Evolutionary conservation across 2,888 invertebrate species (phyloP).

Genomic region (Gibbula magus): DNA sequence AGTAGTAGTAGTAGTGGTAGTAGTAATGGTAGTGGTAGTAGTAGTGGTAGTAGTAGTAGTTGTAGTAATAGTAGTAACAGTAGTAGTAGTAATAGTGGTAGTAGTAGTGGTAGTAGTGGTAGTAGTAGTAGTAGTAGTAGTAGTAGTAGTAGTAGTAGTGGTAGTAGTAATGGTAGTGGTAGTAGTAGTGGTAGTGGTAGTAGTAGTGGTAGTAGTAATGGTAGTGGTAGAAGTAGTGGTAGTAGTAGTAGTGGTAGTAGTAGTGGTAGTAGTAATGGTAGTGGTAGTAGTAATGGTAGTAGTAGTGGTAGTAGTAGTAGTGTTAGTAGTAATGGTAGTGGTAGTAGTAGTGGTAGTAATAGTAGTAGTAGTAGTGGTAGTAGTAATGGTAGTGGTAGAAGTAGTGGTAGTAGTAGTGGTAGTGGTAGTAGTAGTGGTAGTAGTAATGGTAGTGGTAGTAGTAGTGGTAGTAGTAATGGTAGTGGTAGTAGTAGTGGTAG

Average conservation of each 20-base stretch:
- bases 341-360: slow-evolving; percentile 28
- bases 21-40: neutral
- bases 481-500: neutral
- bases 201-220: neutral
- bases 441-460: neutral
- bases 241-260: neutral
- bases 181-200: slow-evolving; percentile 25
- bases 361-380: slow-evolving; percentile 26
- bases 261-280: slow-evolving; percentile 28
- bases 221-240: too few relatives aligned
- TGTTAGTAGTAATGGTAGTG: too few relatives aligned
- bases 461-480: neutral
- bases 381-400: too few relatives aligned
- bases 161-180: slow-evolving; percentile 29
- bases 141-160: slow-evolving; percentile 31
- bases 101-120: slow-evolving; percentile 14
- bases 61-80: neutral
- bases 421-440: neutral
- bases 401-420: too few relatives aligned
- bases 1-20: neutral
- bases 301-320: too few relatives aligned
- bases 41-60: neutral
- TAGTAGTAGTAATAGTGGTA: neutral
- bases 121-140: slow-evolving; percentile 32
- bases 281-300: slow-evolving; percentile 28